A percentile compares a stretch with the other conserved stretches of the same genome.
phyloP scores from a whole-genome alignment of 2,888 invertebrate genomes.

The Ophonus ardosiacus region DNA sequence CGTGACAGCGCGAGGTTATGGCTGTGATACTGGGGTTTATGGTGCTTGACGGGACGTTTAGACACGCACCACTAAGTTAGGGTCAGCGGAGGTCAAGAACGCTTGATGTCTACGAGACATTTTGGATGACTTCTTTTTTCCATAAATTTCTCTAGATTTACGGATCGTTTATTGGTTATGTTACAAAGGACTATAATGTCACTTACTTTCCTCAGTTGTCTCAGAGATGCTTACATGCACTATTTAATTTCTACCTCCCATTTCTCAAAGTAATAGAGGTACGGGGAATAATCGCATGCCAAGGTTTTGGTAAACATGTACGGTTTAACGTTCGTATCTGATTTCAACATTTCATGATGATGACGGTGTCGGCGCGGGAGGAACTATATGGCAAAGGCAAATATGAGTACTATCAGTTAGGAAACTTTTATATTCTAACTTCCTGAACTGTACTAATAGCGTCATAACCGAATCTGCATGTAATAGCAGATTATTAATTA shows the following conservation, averaged over 20 bases:
- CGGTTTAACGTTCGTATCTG: neutral
- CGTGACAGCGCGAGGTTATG: constrained; percentile 19
- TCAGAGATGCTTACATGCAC: neutral
- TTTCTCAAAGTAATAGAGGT: too few relatives aligned
- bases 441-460: too few relatives aligned
- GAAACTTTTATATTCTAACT: too few relatives aligned
- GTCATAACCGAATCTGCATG: too few relatives aligned
- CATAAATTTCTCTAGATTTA: neutral
- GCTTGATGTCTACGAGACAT: neutral
- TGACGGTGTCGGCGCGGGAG: too few relatives aligned
- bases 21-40: constrained; percentile 37
- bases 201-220: neutral
- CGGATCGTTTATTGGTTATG: neutral
- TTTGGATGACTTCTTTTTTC: neutral
- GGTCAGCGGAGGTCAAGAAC: constrained; percentile 16
- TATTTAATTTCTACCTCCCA: neutral
- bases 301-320: too few relatives aligned
- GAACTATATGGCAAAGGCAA: too few relatives aligned
- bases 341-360: neutral
- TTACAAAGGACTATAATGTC: neutral
- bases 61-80: constrained; percentile 27
- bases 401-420: too few relatives aligned
- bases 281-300: too few relatives aligned
- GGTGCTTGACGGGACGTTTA: constrained; percentile 18
- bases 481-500: too few relatives aligned